Conservation (phyloP, 2,888 invertebrate species). For the Therioaphis trifolii region DNA sequence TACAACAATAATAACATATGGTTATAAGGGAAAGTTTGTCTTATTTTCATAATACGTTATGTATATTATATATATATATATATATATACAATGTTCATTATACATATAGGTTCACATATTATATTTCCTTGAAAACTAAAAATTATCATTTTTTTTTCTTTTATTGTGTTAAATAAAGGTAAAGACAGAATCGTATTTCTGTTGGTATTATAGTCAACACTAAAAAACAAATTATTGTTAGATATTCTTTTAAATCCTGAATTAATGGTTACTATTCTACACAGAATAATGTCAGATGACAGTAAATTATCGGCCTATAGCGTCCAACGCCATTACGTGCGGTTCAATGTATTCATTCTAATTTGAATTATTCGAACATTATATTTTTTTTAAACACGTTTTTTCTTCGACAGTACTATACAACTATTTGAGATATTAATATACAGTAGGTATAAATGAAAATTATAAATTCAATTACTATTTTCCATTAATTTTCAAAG, state of each 20-base stretch:
- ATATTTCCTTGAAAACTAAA: background rate
- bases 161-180: background rate
- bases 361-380: constrained; percentile 28
- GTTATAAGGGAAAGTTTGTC: background rate
- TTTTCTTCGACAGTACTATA: background rate
- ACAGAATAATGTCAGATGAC: constrained; percentile 16
- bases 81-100: too few species aligned
- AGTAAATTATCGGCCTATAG: constrained; percentile 37
- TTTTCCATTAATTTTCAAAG: constrained; percentile 1
- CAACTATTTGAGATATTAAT: background rate
- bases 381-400: constrained; percentile 29
- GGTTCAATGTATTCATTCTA: background rate
- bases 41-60: background rate
- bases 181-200: background rate
- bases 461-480: constrained; percentile 26
- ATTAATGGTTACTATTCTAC: background rate
- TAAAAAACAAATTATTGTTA: constrained; percentile 27
- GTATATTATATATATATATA: background rate
- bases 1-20: background rate
- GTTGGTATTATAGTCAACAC: background rate
- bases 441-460: constrained; percentile 18
- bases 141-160: background rate
- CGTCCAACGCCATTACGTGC: background rate
- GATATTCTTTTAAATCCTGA: constrained; percentile 31
- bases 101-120: too few species aligned